Evolutionary conservation across 1,140 invertebrate species (phyloP), one percentile per base, ranked within the genome.

Genomic region (Coenobita brevimanus): DNA sequence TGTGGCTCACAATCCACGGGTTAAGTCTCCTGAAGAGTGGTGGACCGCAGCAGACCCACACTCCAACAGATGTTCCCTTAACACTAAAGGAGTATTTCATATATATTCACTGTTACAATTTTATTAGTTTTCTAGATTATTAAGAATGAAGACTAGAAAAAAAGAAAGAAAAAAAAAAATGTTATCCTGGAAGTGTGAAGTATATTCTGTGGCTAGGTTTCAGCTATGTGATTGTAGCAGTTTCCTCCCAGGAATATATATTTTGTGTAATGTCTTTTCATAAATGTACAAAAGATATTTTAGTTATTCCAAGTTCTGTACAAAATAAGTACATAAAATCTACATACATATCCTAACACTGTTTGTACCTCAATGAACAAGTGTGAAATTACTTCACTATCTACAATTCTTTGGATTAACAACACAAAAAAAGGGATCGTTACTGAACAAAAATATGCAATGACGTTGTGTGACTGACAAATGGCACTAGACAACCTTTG

Each of bases 291-390:
- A 87, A 87, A 87, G 36, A 71, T 83, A 41, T 64, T 78, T 27
- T 64, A 15, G n/a, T 67, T 79, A 38, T 60, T 81, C 62, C 76
- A 79, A 71, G 76, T 71, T 78, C 67, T 87, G 67, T 87, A 87
- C 85, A 87, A 81, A 86, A 87, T 87, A 87, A 87, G 85, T 87
- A 87, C 85, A 87, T 87, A 87, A 27, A n/a, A 80, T 71, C 85
- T 87, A 87, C 85, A 71, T 81, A 87, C 64, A 73, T 27, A 83
- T 81, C 46, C 78, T 41, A 21, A 71, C 46, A 38, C 78, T 84
- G 30, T 87, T 87, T 87, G 85, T 87, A 87, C 85, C 85, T 87
- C 64, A 57, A 54, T 79, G 57, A 79, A 85, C 79, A 87, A 24
- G 50, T 33, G 27, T 67, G 24, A 54, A 69, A 38, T 36, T 54